Evolutionary conservation across 1,140 invertebrate species (phyloP).

Genomic region (Nephila pilipes): DNA sequence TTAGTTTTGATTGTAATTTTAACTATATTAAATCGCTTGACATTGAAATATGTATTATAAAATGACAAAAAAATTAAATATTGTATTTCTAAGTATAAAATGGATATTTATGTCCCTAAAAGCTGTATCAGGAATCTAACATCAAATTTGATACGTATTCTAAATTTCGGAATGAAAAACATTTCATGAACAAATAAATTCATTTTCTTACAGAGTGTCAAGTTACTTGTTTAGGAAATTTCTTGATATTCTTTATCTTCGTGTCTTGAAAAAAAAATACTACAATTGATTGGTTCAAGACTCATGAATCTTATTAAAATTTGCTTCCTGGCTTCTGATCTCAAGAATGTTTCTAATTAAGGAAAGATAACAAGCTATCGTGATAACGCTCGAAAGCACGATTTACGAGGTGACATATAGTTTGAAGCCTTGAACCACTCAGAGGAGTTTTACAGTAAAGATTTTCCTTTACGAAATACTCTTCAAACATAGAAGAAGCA

Average conservation of each 20-base stretch:
- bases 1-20: too few species aligned
- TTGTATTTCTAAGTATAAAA: too few species aligned
- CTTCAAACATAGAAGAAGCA: neutral
- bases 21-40: too few species aligned
- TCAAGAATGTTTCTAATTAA: constrained; percentile 26
- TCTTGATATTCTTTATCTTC: neutral
- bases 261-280: neutral
- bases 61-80: too few species aligned
- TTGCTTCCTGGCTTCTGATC: neutral
- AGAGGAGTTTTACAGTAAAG: neutral
- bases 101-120: neutral
- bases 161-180: neutral
- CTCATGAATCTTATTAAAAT: constrained; percentile 20
- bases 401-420: constrained; percentile 31
- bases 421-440: neutral
- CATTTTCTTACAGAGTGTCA: too few species aligned
- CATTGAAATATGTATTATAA: too few species aligned
- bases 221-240: neutral
- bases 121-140: neutral
- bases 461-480: neutral
- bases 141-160: neutral
- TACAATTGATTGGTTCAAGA: neutral
- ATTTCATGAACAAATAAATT: neutral
- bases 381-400: neutral
- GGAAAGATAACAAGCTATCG: neutral